Base-by-base conservation (phyloP, 2,113 vertebrate genomes). In the Thunnus maccoyii region DNA sequence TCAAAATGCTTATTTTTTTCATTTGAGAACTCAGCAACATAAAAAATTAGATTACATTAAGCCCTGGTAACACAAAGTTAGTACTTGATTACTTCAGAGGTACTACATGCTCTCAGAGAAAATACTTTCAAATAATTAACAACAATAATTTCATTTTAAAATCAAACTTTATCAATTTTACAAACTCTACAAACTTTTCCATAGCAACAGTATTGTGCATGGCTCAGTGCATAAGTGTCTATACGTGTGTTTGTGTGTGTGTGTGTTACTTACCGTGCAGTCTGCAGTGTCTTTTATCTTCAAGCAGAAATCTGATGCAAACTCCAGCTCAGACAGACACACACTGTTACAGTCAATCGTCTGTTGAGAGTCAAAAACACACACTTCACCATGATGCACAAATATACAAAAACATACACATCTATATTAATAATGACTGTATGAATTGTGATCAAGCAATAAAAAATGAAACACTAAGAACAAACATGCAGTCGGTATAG, bases 241-340 rank as follows among this genome's bases (percentile, higher is more conserved):
- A 11, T 50, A 14, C 5, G 5, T 22, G 41, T 64, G 60, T 55
- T 18, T 67, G 20, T 2, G 9, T 36, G 10, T 51, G 3, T 70
- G 50, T 20, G 54, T 27, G 11, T 79, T 78, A 84, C 96, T 96
- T 93, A 99, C 97, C 69, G 97, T 99, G 88, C 96, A 99, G 32
- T 93, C 76, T 3, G 95, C 93, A 67, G 92, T 95, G 41, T 71
- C 88, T 36, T 92, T 96, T 69, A 98, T 93, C 89, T 92, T 94
- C 88, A 99, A 83, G 64, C 92, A 93, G 89, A 99, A 98, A 88
- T 97, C 95, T 9, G 96, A 94, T 41, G 94, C 86, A 89, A 99
- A 99, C 87, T 99, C 97, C 86, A 99, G 90, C 83, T 97, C 97
- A 69, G 95, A 93, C 72, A 95, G 80, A 48, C 92, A 90, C 18